These are phyloP conservation scores for Xanthia icteritia DNA, from an alignment of 2,888 invertebrate genomes.

Conservation along the genomic window DNA sequence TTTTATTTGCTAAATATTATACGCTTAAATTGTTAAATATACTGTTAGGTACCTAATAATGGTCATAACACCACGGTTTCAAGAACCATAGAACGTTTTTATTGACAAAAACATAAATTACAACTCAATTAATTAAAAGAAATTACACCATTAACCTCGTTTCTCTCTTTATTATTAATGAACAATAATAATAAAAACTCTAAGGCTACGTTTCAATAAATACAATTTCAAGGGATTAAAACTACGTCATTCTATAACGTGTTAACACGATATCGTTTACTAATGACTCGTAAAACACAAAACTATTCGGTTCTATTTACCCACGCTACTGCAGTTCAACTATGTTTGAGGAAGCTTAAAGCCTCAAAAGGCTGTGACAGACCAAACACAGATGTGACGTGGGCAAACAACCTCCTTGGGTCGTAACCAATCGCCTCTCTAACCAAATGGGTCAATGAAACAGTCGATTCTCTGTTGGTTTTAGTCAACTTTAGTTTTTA, in stretches of 20 bases:
- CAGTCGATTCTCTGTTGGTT: slow-evolving; percentile 76
- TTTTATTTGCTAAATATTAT: slow-evolving; percentile 28
- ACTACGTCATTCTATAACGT: slow-evolving; percentile 37
- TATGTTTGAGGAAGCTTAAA: slow-evolving; percentile 84
- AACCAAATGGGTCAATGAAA: slow-evolving; percentile 79
- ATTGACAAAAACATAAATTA: slow-evolving; percentile 48
- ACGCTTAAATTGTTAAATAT: slow-evolving; percentile 14
- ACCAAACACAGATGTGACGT: slow-evolving; percentile 88
- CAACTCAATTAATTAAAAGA: slow-evolving; percentile 57
- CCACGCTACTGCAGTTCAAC: slow-evolving; percentile 80
- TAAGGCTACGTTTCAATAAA: slow-evolving; percentile 41
- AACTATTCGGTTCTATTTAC: slow-evolving; percentile 77
- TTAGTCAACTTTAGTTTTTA: slow-evolving; percentile 75
- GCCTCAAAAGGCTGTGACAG: slow-evolving; percentile 86
- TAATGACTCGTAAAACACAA: slow-evolving; percentile 77
- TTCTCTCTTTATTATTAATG: slow-evolving; percentile 47
- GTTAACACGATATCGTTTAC: slow-evolving; percentile 68
- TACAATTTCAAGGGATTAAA: slow-evolving; percentile 51
- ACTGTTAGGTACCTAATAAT: slow-evolving; percentile 30
- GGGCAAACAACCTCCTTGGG: slow-evolving; percentile 80
- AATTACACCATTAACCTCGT: slow-evolving; percentile 54
- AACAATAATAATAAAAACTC: slow-evolving; percentile 42
- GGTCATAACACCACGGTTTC: slow-evolving; percentile 32
- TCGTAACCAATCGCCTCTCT: slow-evolving; percentile 81
- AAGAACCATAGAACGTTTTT: slow-evolving; percentile 42